phyloP scores from a whole-genome alignment of 1,140 invertebrate genomes.

The Arion vulgaris region DNA sequence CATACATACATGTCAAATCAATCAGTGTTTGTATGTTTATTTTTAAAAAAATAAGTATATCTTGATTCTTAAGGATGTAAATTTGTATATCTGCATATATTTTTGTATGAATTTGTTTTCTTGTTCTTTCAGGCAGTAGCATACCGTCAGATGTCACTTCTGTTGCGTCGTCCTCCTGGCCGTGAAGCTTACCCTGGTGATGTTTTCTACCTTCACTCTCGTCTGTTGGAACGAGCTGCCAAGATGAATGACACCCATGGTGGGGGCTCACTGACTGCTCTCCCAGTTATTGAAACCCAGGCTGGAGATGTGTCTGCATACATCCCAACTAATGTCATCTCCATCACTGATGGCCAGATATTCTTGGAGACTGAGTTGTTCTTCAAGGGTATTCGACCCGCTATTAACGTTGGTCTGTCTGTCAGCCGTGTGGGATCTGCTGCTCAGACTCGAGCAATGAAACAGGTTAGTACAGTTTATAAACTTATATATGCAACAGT shows the following conservation, averaged over 20 bases:
- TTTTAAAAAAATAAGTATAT: too few relatives aligned
- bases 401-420: conserved; percentile 99
- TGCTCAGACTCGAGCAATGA: conserved; percentile 99
- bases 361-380: conserved; percentile 99
- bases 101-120: too few relatives aligned
- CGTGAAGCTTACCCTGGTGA: conserved; percentile 99
- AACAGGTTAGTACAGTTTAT: conserved; percentile 81
- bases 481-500: too few relatives aligned
- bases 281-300: conserved; percentile 98
- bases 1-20: too few relatives aligned
- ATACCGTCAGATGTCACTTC: conserved; percentile 99
- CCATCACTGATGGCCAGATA: conserved; percentile 99
- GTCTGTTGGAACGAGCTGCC: conserved; percentile 98
- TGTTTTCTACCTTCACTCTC: conserved; percentile 99
- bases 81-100: too few relatives aligned
- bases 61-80: too few relatives aligned
- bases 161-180: conserved; percentile 99
- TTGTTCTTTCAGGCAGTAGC: conserved; percentile 86
- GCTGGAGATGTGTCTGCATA: conserved; percentile 99
- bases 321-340: conserved; percentile 99
- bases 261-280: conserved; percentile 97
- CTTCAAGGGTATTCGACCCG: conserved; percentile 98
- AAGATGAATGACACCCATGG: conserved; percentile 97
- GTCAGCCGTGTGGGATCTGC: conserved; percentile 99
- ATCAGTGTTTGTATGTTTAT: too few relatives aligned